Evolutionary conservation across 2,888 invertebrate species (phyloP).

Genomic region (Dryobota labecula): DNA sequence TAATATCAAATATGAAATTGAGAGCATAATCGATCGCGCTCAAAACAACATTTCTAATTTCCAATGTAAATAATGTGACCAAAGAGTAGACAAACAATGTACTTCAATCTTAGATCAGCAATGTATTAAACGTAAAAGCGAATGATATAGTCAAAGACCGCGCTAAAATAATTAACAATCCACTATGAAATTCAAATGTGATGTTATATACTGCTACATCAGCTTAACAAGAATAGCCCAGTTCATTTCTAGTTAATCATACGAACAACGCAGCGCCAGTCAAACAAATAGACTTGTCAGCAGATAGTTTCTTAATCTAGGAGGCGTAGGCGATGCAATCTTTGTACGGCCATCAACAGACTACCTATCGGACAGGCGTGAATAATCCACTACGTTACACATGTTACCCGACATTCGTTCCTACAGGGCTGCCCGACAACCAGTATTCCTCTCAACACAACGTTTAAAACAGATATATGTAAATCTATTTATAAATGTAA

Average conservation of each 20-base stretch:
- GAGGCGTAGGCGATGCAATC: constrained; percentile 81
- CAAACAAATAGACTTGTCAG: constrained; percentile 82
- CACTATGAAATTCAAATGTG: constrained; percentile 12
- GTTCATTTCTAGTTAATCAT: constrained; percentile 53
- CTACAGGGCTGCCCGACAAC: constrained; percentile 59
- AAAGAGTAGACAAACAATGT: constrained; percentile 34
- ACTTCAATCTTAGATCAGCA: constrained; percentile 5
- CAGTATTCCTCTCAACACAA: constrained; percentile 38
- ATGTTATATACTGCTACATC: not conserved
- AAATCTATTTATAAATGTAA: constrained; percentile 56
- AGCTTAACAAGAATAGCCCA: constrained; percentile 20
- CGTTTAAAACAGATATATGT: constrained; percentile 48
- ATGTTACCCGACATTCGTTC: constrained; percentile 69
- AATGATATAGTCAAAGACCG: constrained; percentile 2
- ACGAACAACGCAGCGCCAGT: constrained; percentile 57
- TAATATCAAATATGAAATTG: constrained; percentile 60
- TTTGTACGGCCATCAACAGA: constrained; percentile 73
- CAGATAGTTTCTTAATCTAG: constrained; percentile 73
- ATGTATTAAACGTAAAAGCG: not conserved
- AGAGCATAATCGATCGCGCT: constrained; percentile 53
- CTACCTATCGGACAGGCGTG: constrained; percentile 72
- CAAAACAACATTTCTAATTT: constrained; percentile 45
- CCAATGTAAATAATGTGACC: constrained; percentile 31
- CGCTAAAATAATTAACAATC: constrained; percentile 14
- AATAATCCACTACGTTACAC: constrained; percentile 74